Evolutionary conservation across 2,797 vertebrate genomes (phyloP).

Genomic region (Australoheros facetus): DNA sequence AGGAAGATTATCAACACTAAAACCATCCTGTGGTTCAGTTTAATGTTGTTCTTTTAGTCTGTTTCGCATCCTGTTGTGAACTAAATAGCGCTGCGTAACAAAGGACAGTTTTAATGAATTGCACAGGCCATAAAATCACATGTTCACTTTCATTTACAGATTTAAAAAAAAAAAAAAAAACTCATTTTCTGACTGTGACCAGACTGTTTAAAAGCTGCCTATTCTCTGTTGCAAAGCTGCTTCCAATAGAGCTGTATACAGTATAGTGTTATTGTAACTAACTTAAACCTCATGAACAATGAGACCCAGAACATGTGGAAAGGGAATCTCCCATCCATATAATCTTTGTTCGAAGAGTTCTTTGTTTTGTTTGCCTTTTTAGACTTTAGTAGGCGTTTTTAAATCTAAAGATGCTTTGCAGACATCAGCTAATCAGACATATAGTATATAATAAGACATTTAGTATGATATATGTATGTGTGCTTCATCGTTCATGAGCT

Average conservation of each 20-base stretch:
- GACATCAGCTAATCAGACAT: constrained; percentile 11
- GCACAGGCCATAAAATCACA: neutral
- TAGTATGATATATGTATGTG: neutral
- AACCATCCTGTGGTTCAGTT: constrained; percentile 7
- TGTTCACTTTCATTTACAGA: constrained; percentile 7
- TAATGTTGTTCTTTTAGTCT: neutral
- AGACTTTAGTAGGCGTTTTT: constrained; percentile 5
- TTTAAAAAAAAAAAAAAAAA: neutral
- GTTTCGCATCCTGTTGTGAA: neutral
- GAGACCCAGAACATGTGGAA: neutral
- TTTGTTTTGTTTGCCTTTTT: constrained; percentile 8
- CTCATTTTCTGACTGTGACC: neutral
- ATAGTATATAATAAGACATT: neutral
- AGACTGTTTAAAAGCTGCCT: neutral
- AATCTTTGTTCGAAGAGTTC: neutral
- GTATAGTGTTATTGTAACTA: constrained; percentile 21
- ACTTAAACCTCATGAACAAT: constrained; percentile 19
- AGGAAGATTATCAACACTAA: neutral
- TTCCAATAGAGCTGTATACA: neutral
- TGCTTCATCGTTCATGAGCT: constrained; percentile 35
- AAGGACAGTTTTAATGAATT: neutral
- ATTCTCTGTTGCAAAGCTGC: neutral
- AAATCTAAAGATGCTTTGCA: neutral
- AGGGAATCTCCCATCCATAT: constrained; percentile 1
- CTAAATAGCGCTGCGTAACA: neutral